Conservation (phyloP, 2,888 invertebrate species). For the Opisthograptis luteolata region DNA sequence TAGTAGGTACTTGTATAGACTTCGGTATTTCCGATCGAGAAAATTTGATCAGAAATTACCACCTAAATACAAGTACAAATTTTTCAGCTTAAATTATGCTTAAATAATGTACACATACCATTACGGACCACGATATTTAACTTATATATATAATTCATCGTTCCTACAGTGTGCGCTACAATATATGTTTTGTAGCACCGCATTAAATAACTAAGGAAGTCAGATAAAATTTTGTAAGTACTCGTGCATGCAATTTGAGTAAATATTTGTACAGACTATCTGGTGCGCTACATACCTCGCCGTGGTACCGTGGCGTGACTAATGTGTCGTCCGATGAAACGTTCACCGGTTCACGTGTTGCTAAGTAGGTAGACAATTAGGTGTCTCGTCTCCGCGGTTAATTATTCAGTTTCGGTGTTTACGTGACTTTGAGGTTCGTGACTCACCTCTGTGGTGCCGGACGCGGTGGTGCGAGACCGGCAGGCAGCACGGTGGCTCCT, state of each 20-base stretch:
- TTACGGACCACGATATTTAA: background rate
- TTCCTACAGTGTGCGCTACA: conserved; percentile 1
- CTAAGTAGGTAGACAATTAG: conserved; percentile 32
- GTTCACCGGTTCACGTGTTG: conserved; percentile 38
- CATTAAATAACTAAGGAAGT: conserved; percentile 21
- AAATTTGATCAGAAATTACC: background rate
- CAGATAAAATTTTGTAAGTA: conserved; percentile 18
- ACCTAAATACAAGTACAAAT: background rate
- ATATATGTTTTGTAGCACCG: conserved; percentile 14
- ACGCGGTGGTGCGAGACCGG: conserved; percentile 84
- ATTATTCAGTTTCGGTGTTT: conserved; percentile 12
- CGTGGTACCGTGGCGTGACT: no score
- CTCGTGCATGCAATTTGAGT: conserved; percentile 25
- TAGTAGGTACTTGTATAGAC: no score
- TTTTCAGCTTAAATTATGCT: background rate
- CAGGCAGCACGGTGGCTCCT: conserved; percentile 87
- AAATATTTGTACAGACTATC: conserved; percentile 48
- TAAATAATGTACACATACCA: background rate
- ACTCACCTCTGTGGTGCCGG: conserved; percentile 86
- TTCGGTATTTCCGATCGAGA: background rate
- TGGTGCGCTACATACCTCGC: conserved; percentile 40
- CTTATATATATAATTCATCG: conserved; percentile 4
- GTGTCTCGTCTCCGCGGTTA: conserved; percentile 1
- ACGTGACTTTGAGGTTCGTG: conserved; percentile 25
- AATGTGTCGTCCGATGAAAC: conserved; percentile 49